Conservation (phyloP, 1,140 invertebrate species). For the Cotesia glomerata region DNA sequence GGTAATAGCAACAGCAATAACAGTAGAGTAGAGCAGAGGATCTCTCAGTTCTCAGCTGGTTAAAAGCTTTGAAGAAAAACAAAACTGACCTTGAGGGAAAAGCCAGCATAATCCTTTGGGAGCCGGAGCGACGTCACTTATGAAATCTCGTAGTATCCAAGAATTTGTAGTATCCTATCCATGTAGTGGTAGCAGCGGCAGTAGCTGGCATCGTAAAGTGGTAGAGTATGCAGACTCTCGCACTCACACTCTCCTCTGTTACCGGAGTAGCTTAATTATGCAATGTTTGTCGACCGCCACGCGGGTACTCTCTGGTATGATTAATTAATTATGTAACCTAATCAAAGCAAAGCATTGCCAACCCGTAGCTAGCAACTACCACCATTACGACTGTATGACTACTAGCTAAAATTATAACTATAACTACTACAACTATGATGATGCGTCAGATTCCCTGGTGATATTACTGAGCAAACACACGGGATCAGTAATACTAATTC, state of each 20-base stretch:
- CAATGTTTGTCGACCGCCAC: conserved; percentile 42
- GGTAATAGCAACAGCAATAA: too few relatives aligned
- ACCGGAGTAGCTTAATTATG: conserved; percentile 39
- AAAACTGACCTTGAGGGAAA: conserved; percentile 12
- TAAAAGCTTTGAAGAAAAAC: not conserved
- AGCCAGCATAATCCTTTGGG: not conserved
- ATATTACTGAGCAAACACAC: not conserved
- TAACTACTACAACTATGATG: not conserved
- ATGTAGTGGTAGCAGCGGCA: not conserved
- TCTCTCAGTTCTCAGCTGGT: too few relatives aligned
- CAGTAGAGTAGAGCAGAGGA: too few relatives aligned
- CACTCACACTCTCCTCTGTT: not conserved
- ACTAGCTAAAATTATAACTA: not conserved
- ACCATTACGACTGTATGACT: not conserved
- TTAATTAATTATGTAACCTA: conserved; percentile 48
- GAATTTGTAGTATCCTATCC: not conserved
- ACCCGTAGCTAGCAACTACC: conserved; percentile 1
- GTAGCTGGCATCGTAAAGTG: not conserved
- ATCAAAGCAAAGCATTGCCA: conserved; percentile 42
- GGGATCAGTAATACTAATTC: not conserved
- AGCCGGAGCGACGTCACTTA: not conserved
- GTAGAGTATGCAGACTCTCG: not conserved
- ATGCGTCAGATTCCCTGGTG: not conserved
- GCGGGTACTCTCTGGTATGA: conserved; percentile 36
- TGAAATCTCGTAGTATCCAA: not conserved